These are phyloP conservation scores for Alligator mississippiensis DNA, from an alignment of 2,113 vertebrate genomes.

Conservation along the genomic window DNA sequence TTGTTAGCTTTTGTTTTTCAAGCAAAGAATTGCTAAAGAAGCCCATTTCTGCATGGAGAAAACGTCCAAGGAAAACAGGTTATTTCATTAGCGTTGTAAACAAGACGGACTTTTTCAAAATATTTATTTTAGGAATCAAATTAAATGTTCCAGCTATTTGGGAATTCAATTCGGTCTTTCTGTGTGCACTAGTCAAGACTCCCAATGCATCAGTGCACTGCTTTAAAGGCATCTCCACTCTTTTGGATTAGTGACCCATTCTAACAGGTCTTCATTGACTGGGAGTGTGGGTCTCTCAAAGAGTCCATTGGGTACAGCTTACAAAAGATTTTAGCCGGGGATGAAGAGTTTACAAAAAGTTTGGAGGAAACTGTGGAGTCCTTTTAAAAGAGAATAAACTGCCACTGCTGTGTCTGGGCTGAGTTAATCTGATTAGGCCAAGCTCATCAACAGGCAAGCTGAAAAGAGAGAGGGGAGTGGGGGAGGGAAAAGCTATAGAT, in stretches of 20 bases:
- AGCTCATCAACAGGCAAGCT: conserved; percentile 89
- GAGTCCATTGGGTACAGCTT: conserved; percentile 81
- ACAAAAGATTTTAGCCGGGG: conserved; percentile 86
- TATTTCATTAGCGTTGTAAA: conserved; percentile 82
- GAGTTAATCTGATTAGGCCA: conserved; percentile 97
- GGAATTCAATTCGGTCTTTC: conserved; percentile 79
- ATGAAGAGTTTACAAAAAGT: conserved; percentile 86
- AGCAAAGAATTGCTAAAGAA: neutral
- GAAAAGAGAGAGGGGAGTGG: conserved; percentile 82
- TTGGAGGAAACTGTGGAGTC: conserved; percentile 83
- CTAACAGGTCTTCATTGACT: conserved; percentile 86
- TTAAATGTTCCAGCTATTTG: conserved; percentile 83
- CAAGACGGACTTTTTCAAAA: conserved; percentile 69
- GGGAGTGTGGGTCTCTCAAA: conserved; percentile 84
- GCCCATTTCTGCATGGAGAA: neutral
- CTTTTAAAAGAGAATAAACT: conserved; percentile 92
- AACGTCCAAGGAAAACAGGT: conserved; percentile 23
- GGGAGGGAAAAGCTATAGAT: conserved; percentile 79
- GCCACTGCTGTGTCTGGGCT: conserved; percentile 87
- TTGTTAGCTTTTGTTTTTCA: neutral
- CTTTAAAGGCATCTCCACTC: conserved; percentile 86
- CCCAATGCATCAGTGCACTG: conserved; percentile 83
- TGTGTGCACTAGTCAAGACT: conserved; percentile 78
- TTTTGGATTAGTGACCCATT: conserved; percentile 92
- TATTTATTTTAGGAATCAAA: conserved; percentile 79